Conservation (phyloP, 2,113 vertebrate species). For the Etia nguti region DNA sequence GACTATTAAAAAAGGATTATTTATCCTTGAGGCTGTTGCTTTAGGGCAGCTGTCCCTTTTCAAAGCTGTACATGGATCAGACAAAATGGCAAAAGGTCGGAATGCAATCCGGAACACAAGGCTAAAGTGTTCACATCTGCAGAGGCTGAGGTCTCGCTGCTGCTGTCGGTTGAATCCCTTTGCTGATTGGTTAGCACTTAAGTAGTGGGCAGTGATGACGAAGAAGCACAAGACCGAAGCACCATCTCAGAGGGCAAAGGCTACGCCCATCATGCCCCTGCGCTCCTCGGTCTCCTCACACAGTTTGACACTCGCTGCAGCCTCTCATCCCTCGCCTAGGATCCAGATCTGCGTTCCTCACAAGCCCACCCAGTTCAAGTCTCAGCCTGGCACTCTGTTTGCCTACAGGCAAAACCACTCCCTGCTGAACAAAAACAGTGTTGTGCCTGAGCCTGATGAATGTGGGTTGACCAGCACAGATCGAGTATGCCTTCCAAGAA, state of each 20-base stretch:
- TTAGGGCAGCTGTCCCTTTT: not conserved
- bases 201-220: slow-evolving; percentile 24
- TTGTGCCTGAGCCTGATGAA: slow-evolving; percentile 13
- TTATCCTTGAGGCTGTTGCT: not conserved
- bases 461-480: slow-evolving; percentile 25
- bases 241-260: slow-evolving; percentile 11
- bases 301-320: not conserved
- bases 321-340: not conserved
- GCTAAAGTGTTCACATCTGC: not conserved
- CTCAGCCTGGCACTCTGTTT: slow-evolving; percentile 58
- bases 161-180: not conserved
- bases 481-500: not conserved
- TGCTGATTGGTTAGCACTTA: not conserved
- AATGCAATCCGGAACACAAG: not conserved
- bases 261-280: slow-evolving; percentile 18
- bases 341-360: slow-evolving; percentile 58
- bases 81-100: not conserved
- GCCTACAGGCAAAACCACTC: not conserved
- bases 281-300: slow-evolving; percentile 25
- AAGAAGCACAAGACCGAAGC: not conserved
- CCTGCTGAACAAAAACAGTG: slow-evolving; percentile 61
- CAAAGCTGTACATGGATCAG: not conserved
- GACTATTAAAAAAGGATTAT: not conserved
- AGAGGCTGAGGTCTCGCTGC: not conserved
- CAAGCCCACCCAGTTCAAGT: slow-evolving; percentile 49